phyloP scores from a whole-genome alignment of 2,113 vertebrate species.

The Odontophorus gujanensis region DNA sequence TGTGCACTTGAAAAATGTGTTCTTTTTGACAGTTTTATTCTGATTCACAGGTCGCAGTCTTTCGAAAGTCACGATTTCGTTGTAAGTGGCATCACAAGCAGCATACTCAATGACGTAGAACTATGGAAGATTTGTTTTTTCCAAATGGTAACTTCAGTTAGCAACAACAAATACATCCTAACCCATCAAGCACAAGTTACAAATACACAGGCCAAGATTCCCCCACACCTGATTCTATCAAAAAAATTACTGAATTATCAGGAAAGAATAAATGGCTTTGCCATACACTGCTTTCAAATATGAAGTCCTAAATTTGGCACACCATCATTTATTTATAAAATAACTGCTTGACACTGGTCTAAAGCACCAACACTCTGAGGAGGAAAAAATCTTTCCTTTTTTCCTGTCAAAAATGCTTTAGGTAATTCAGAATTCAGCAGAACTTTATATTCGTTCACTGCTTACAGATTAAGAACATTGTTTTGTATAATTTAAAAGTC shows the following conservation, averaged over 20 bases:
- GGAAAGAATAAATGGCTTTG: background rate
- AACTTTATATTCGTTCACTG: background rate
- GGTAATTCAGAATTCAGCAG: background rate
- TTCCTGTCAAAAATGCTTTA: background rate
- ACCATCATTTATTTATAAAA: background rate
- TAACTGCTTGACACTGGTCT: background rate
- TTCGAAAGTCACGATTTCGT: conserved; percentile 87
- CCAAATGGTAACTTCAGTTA: background rate
- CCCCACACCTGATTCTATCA: background rate
- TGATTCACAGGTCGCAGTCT: conserved; percentile 86
- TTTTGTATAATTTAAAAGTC: background rate
- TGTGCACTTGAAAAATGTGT: conserved; percentile 86
- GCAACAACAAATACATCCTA: background rate
- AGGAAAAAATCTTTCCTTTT: no score
- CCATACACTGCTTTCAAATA: background rate
- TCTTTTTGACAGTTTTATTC: conserved; percentile 86
- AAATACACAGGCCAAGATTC: background rate
- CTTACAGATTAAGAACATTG: background rate
- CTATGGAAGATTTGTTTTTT: conserved; percentile 37
- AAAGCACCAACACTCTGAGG: background rate
- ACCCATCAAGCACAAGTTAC: background rate
- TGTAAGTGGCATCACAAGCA: conserved; percentile 88
- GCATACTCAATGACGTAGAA: conserved; percentile 89
- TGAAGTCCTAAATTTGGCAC: background rate
- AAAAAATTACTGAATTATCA: background rate